Evolutionary conservation across 2,797 vertebrate species (phyloP).

Genomic region (Oophaga sylvatica): DNA sequence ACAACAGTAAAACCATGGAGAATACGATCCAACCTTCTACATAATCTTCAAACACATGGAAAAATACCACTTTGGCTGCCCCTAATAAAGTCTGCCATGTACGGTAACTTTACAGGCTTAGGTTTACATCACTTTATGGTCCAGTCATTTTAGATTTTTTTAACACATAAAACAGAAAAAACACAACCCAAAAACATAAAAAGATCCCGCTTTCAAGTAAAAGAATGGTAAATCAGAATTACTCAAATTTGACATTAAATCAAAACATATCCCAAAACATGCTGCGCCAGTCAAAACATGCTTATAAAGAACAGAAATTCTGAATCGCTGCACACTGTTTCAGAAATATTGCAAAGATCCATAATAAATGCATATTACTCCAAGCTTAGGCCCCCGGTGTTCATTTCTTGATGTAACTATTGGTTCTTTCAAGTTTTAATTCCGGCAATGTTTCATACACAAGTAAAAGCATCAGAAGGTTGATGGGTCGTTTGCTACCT

Average conservation of each 20-base stretch:
- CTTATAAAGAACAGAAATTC: not conserved
- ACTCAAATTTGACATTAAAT: not conserved
- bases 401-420: not conserved
- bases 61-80: not conserved
- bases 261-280: slow-evolving; percentile 15
- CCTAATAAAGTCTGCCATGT: not conserved
- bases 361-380: slow-evolving; percentile 1
- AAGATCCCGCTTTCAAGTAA: not conserved
- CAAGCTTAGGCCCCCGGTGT: slow-evolving; percentile 1
- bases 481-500: not conserved
- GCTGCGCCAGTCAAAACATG: slow-evolving; percentile 35
- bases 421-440: not conserved
- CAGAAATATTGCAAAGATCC: not conserved
- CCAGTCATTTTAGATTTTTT: not conserved
- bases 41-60: not conserved
- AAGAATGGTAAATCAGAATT: not conserved
- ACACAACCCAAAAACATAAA: not conserved
- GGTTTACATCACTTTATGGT: not conserved
- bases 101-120: not conserved
- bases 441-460: not conserved
- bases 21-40: not conserved
- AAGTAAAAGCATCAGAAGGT: not conserved
- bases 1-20: not conserved
- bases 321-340: not conserved
- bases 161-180: too few relatives aligned